phyloP scores from a whole-genome alignment of 2,888 invertebrate genomes.

The Limnephilus rhombicus region DNA sequence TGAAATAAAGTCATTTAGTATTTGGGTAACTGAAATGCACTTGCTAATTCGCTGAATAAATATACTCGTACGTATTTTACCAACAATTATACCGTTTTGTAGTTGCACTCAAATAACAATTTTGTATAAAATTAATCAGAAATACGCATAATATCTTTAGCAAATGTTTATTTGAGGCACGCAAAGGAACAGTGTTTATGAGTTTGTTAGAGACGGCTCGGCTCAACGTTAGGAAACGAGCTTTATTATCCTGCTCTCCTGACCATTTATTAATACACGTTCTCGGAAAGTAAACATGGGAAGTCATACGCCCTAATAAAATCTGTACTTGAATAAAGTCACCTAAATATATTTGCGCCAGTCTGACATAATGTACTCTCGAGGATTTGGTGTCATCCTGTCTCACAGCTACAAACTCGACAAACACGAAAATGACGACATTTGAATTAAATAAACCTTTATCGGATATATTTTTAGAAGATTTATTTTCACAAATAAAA shows the following conservation, averaged over 20 bases:
- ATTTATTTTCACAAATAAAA: too few relatives aligned
- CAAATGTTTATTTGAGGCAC: not conserved
- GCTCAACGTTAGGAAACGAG: not conserved
- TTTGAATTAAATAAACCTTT: not conserved
- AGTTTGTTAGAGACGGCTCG: not conserved
- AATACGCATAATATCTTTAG: not conserved
- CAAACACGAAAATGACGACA: not conserved
- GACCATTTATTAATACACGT: slow-evolving; percentile 13
- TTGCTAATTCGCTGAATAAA: not conserved
- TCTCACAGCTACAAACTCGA: not conserved
- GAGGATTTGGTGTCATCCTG: not conserved
- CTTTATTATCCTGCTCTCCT: not conserved
- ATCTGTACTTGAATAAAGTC: not conserved
- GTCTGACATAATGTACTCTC: not conserved
- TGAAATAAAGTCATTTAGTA: not conserved
- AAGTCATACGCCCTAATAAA: not conserved
- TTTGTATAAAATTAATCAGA: not conserved
- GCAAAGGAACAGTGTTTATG: not conserved
- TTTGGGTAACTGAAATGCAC: not conserved
- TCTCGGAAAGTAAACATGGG: slow-evolving; percentile 22
- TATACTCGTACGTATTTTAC: not conserved
- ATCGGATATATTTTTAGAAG: too few relatives aligned
- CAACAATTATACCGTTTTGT: not conserved
- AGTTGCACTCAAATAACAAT: not conserved
- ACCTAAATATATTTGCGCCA: not conserved